Base-by-base conservation (phyloP, 2,888 invertebrate genomes). In the Magallana nippona region DNA sequence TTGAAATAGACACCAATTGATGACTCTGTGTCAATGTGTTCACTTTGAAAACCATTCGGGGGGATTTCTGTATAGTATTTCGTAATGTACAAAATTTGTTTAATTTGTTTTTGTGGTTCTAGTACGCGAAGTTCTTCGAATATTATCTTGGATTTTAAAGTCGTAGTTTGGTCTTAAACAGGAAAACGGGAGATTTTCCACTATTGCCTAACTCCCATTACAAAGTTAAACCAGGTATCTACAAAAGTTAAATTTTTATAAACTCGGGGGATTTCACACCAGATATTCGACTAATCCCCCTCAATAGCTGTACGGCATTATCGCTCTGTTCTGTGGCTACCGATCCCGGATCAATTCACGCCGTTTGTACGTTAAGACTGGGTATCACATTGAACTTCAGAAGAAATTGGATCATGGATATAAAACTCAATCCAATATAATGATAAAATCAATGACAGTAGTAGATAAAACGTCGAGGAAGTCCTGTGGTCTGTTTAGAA, bases 381-480 rank as follows among this genome's bases (percentile, higher is more conserved):
- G 71, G 32, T 71, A 71, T 71, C 71, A 71, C 27, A 71, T 71
- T 71, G 13, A 71, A 60, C 19, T 71, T 15, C 11, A 27, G 32
- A 71, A n/a, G 71, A 71, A 32, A 71, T 71, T 32, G 27, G 71
- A 71, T 71, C 71, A 71, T 11, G 71, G 71, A 15, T 71, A 71
- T 27, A 71, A 22, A 71, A 71, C 71, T 71, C 71, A 71, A 27
- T 71, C 71, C 71, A 10, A 27, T 27, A 22, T 71, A 71, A 71
- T 71, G 71, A 71, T 71, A 71, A 71, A 71, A 71, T 71, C 71
- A 71, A 71, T 71, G 71, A 27, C 71, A 71, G 27, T 71, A 15
- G 71, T 71, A 71, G 71, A 71, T 71, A 71, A 71, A 71, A 71
- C 32, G 15, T 32, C 22, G 71, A 71, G 71, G 32, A 71, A 71